Base-by-base conservation (phyloP, 2,888 invertebrate genomes). In the Xanthia icteritia region DNA sequence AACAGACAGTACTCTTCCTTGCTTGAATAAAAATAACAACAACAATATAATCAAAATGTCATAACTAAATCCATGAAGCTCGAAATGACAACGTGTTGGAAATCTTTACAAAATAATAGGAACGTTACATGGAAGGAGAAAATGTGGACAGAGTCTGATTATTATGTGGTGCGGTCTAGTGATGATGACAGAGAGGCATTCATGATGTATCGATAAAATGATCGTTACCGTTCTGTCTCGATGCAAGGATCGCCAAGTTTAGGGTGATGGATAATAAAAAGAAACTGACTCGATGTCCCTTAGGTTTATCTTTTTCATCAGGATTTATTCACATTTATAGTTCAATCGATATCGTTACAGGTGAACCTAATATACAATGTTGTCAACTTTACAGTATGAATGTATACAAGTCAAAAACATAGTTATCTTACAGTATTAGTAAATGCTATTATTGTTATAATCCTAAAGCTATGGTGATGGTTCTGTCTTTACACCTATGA, bases 391-490 rank as follows among this genome's bases (percentile, higher is more conserved):
- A 96, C 94, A 95, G 92, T 94, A 94, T 92, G 92, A 94, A 95
- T 96, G 96, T 96, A 96, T 95, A 96, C 96, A 96, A 95, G 95
- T 96, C 96, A 95, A 96, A 96, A 96, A 96, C 96, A 96, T 96
- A 96, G 92, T 93, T 95, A 95, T 96, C 91, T 95, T 96, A 96
- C 94, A 96, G 91, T 94, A 94, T 92, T 90, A 92, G 91, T 95
- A 95, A 94, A 94, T 90, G 93, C 94, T 96, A 96, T 95, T 95
- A 95, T 96, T 96, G 95, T 96, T 95, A 93, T 94, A 92, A 94
- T 92, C 94, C 96, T 96, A 95, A 95, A 95, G 94, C 96, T 96
- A 96, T 93, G 91, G 93, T 93, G 93, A 95, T 96, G 95, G 95
- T 96, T 96, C 95, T 91, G 92, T 93, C 81, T 93, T 93, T 94